Evolutionary conservation across 2,113 vertebrate genomes (phyloP).

Genomic region (Eptatretus burgeri): DNA sequence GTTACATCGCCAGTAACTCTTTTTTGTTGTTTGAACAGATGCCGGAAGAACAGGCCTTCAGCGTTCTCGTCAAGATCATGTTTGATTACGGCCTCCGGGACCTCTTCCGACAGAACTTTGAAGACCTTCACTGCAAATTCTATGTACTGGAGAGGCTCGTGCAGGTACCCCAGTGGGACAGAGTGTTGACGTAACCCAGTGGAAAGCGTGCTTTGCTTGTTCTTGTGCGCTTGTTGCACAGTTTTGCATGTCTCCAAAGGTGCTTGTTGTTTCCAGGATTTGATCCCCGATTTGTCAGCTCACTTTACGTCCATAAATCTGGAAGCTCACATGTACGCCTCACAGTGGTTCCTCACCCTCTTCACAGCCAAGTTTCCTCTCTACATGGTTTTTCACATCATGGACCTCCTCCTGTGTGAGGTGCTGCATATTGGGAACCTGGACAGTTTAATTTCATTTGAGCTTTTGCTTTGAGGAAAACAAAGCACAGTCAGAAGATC

Average conservation of each 20-base stretch:
- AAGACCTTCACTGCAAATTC: conserved; percentile 95
- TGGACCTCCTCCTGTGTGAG: conserved; percentile 86
- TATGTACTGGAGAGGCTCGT: conserved; percentile 72
- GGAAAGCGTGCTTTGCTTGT: no score
- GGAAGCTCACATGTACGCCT: conserved; percentile 96
- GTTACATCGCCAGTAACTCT: not conserved
- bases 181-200: no score
- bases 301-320: conserved; percentile 60
- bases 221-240: no score
- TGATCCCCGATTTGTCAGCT: conserved; percentile 48
- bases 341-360: conserved; percentile 93
- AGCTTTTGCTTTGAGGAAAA: no score
- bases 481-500: no score
- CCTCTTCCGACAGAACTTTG: conserved; percentile 93
- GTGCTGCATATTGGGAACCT: conserved; percentile 17
- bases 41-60: conserved; percentile 95
- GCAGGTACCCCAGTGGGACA: conserved; percentile 26
- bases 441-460: no score
- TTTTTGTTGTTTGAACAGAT: conserved; percentile 27
- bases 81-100: conserved; percentile 53
- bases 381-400: conserved; percentile 99
- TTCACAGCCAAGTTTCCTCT: conserved; percentile 99
- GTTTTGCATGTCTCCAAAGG: no score
- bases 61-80: conserved; percentile 93
- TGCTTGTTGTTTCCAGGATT: conserved; percentile 29